These are phyloP conservation scores for Ochropleura leucogaster DNA, from an alignment of 2,888 invertebrate genomes.

Conservation along the genomic window DNA sequence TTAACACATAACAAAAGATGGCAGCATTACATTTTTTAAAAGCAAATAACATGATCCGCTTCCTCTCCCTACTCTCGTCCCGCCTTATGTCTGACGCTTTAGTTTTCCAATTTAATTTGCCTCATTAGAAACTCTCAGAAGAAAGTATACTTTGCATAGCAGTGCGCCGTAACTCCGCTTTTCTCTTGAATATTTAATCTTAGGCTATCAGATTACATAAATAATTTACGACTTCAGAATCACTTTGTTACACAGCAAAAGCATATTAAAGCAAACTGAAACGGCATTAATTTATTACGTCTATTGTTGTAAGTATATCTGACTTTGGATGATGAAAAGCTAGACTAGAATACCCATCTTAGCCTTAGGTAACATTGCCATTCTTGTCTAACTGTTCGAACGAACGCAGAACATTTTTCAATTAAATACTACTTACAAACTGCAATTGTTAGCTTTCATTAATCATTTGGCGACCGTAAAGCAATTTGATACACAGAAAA, in stretches of 20 bases:
- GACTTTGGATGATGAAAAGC: slow-evolving; percentile 35
- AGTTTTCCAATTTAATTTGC: slow-evolving; percentile 47
- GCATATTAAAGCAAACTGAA: slow-evolving; percentile 47
- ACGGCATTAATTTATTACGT: slow-evolving; percentile 44
- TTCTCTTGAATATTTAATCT: slow-evolving; percentile 51
- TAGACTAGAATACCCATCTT: slow-evolving; percentile 19
- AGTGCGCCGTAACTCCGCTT: slow-evolving; percentile 21
- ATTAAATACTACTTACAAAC: slow-evolving; percentile 22
- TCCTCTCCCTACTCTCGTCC: neutral
- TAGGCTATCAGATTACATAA: slow-evolving; percentile 54
- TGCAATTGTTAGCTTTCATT: slow-evolving; percentile 26
- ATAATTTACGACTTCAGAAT: slow-evolving; percentile 56
- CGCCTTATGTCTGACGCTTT: slow-evolving; percentile 17
- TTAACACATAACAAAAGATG: neutral
- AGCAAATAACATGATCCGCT: neutral
- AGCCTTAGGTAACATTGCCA: neutral
- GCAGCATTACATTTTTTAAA: too few relatives aligned
- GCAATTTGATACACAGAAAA: neutral
- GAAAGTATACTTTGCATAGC: slow-evolving; percentile 32
- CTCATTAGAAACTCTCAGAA: slow-evolving; percentile 41
- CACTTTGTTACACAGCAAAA: slow-evolving; percentile 52
- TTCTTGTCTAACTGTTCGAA: too few relatives aligned
- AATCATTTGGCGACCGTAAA: slow-evolving; percentile 28
- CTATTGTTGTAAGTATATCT: slow-evolving; percentile 39
- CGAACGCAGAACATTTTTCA: slow-evolving; percentile 6